A percentile compares a stretch with the other conserved stretches of the same genome.
Evolutionary conservation across 92 coral and sea anemone genomes (phyloP).

Genomic region (Epizoanthus scotinus): DNA sequence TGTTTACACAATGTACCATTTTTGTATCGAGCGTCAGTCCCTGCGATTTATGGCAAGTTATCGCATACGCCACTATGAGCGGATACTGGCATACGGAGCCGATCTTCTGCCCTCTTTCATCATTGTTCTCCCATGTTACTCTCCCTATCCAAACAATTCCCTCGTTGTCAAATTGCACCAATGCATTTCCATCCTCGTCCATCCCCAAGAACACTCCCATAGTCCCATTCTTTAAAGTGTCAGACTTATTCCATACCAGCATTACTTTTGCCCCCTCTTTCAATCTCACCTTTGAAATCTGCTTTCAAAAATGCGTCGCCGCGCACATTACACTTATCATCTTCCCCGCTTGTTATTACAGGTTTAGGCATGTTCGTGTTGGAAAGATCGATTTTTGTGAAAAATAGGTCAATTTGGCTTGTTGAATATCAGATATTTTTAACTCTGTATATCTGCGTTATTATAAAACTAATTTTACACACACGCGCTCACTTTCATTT

Average conservation of each 20-base stretch:
- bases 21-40: slow-evolving; percentile 6
- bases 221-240: slow-evolving; percentile 40
- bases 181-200: neutral
- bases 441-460: too few species aligned
- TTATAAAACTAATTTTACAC: too few species aligned
- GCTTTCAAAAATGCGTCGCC: too few species aligned
- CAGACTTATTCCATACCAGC: slow-evolving; percentile 52
- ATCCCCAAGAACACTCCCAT: slow-evolving; percentile 33
- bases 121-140: slow-evolving; percentile 9
- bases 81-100: slow-evolving; percentile 22
- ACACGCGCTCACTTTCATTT: too few species aligned
- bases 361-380: too few species aligned
- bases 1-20: slow-evolving; percentile 16
- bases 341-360: too few species aligned
- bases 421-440: too few species aligned
- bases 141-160: slow-evolving; percentile 12
- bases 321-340: too few species aligned
- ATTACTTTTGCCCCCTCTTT: slow-evolving; percentile 45
- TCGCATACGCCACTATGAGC: slow-evolving; percentile 10
- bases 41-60: slow-evolving; percentile 13
- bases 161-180: neutral
- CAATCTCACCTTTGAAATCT: too few species aligned
- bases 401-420: too few species aligned
- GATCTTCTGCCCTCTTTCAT: slow-evolving; percentile 35
- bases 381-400: too few species aligned